Base-by-base conservation (phyloP, 2,888 invertebrate genomes). In the Craniophora ligustri region DNA sequence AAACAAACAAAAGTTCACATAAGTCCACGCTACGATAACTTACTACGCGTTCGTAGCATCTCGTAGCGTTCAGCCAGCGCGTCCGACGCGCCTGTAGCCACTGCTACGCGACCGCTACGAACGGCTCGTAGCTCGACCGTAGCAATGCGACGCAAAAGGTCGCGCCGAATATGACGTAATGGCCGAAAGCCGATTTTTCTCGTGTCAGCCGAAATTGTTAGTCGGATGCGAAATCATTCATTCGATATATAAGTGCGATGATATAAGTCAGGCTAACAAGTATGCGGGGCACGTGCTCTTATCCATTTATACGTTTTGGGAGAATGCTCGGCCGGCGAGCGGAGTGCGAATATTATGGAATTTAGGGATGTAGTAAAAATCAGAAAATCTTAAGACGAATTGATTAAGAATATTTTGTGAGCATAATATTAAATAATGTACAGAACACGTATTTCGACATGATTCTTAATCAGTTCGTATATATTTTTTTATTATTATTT, bases 11-110 rank as follows among this genome's bases (percentile, higher is more conserved):
- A n/a, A 54, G 28, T 67, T 60, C 21, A 14, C 28, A 40, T 15
- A 26, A 19, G 34, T 30, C 13, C 28, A 44, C 35, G 50, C 56
- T 49, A 50, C 69, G 54, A 44, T 32, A 63, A 70, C 54, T 64
- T 67, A 59, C 64, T 71, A 64, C 65, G 68, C 53, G 50, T 32
- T 49, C 58, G 70, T 69, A 70, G 78, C 70, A 53, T 46, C 68
- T 77, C 80, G 84, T 78, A 81, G 78, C 78, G 61, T 66, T 57
- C 85, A 79, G 71, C 80, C 87, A 81, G 79, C 84, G 79, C 85
- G 79, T 72, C 56, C 85, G 86, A 79, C 84, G 84, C 76, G 83
- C 76, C 75, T 87, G 88, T 90, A 89, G 87, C 78, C 84, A 89
- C 90, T 88, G 87, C 85, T 91, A 90, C 90, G 85, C 58, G 66